Percentiles rank a stretch among this genome's conserved stretches.
Evolutionary conservation across 2,888 invertebrate genomes (phyloP).

Genomic region (Ischnura elegans): DNA sequence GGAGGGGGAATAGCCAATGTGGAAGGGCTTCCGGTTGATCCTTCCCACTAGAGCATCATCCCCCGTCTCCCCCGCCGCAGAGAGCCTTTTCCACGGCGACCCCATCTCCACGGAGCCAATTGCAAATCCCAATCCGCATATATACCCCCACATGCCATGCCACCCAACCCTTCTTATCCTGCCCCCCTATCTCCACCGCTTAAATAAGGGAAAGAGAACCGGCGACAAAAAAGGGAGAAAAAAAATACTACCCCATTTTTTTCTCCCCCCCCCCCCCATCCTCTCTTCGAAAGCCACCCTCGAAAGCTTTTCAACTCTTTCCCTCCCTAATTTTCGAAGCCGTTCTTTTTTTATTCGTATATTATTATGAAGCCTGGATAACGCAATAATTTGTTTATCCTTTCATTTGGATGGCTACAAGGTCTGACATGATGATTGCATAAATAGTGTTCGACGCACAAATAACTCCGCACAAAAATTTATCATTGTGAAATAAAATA

Average conservation of each 20-base stretch:
- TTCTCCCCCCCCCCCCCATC: not conserved
- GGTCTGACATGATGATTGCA: too few relatives aligned
- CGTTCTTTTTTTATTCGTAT: not conserved
- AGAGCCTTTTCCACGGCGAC: not conserved
- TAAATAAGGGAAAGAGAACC: not conserved
- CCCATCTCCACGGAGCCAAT: conserved; percentile 30
- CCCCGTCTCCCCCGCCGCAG: not conserved
- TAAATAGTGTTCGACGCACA: too few relatives aligned
- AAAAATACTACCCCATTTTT: not conserved
- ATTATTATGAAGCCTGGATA: not conserved
- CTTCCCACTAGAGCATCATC: not conserved
- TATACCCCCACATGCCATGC: not conserved
- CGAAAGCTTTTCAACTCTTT: not conserved
- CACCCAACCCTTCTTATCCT: not conserved
- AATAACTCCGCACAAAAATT: too few relatives aligned
- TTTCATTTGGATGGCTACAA: too few relatives aligned
- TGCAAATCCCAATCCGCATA: conserved; percentile 28
- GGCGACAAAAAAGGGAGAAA: too few relatives aligned
- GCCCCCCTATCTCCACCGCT: not conserved
- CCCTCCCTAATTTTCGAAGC: not conserved
- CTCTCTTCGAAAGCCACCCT: not conserved
- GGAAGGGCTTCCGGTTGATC: conserved; percentile 30
- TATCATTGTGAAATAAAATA: too few relatives aligned
- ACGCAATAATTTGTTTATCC: too few relatives aligned
- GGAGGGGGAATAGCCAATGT: not conserved